phyloP scores from a whole-genome alignment of 2,888 invertebrate genomes.

The Ennomos fuscantarius region DNA sequence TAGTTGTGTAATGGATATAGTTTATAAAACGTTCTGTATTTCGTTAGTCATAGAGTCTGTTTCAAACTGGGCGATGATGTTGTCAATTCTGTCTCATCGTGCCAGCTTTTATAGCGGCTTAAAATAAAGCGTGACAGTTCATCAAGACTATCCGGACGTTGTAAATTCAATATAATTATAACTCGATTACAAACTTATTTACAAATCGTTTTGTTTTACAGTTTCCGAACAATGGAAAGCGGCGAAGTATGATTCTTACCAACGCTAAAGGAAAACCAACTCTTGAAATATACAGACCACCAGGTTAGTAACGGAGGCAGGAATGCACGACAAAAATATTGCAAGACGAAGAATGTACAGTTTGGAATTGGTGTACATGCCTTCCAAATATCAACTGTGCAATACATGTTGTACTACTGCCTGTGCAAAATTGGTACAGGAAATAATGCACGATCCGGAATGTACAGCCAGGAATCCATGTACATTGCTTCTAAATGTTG shows the following conservation, averaged over 20 bases:
- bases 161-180: constrained; percentile 25
- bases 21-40: constrained; percentile 16
- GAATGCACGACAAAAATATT: too few species aligned
- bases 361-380: too few species aligned
- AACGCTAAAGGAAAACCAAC: constrained; percentile 91
- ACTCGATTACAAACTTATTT: constrained; percentile 13
- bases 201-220: constrained; percentile 50
- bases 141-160: constrained; percentile 30
- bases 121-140: constrained; percentile 59
- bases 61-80: constrained; percentile 49
- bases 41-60: constrained; percentile 37
- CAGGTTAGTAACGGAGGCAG: constrained; percentile 91
- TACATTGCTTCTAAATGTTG: too few species aligned
- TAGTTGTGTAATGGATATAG: too few species aligned
- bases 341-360: too few species aligned
- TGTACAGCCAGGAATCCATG: too few species aligned
- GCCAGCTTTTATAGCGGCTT: constrained; percentile 33
- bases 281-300: constrained; percentile 95
- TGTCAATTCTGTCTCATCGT: constrained; percentile 32
- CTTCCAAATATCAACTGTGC: too few species aligned
- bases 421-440: too few species aligned
- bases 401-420: too few species aligned
- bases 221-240: constrained; percentile 88
- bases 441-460: too few species aligned
- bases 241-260: constrained; percentile 90